These are phyloP conservation scores for Epinephelus fuscoguttatus DNA, from an alignment of 2,113 vertebrate genomes.

Conservation along the genomic window DNA sequence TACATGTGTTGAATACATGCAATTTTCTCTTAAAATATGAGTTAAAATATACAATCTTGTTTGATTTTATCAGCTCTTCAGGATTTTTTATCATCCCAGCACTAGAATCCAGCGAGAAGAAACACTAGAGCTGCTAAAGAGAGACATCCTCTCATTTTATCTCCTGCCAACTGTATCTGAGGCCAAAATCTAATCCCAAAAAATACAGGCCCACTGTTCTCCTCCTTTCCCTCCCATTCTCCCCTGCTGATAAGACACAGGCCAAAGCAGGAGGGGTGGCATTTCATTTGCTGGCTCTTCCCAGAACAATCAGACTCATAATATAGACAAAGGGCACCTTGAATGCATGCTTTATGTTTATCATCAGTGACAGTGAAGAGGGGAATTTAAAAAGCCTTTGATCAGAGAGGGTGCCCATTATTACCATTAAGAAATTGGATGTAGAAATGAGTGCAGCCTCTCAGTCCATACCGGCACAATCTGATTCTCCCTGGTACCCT, in stretches of 20 bases:
- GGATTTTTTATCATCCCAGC: neutral
- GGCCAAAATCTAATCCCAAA: conserved; percentile 56
- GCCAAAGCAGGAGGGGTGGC: conserved; percentile 25
- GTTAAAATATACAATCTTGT: neutral
- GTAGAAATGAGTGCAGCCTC: conserved; percentile 38
- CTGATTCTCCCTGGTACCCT: conserved; percentile 39
- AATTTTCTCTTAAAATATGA: neutral
- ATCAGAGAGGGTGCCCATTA: conserved; percentile 14
- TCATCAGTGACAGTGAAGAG: conserved; percentile 31
- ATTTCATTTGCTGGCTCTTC: conserved; percentile 18
- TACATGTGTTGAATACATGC: neutral
- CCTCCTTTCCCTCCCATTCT: conserved; percentile 7
- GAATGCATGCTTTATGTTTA: conserved; percentile 34
- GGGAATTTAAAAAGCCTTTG: conserved; percentile 21
- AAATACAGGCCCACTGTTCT: conserved; percentile 49
- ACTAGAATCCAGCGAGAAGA: conserved; percentile 8
- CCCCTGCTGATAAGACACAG: conserved; percentile 34
- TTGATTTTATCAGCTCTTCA: neutral
- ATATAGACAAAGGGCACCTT: conserved; percentile 40
- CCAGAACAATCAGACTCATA: conserved; percentile 14
- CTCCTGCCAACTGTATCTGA: conserved; percentile 48
- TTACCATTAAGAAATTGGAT: conserved; percentile 32
- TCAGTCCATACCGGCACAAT: conserved; percentile 20
- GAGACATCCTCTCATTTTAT: conserved; percentile 46
- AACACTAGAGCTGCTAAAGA: conserved; percentile 30